Conservation (phyloP, 1,140 invertebrate species). For the Drosophila sucinea region DNA sequence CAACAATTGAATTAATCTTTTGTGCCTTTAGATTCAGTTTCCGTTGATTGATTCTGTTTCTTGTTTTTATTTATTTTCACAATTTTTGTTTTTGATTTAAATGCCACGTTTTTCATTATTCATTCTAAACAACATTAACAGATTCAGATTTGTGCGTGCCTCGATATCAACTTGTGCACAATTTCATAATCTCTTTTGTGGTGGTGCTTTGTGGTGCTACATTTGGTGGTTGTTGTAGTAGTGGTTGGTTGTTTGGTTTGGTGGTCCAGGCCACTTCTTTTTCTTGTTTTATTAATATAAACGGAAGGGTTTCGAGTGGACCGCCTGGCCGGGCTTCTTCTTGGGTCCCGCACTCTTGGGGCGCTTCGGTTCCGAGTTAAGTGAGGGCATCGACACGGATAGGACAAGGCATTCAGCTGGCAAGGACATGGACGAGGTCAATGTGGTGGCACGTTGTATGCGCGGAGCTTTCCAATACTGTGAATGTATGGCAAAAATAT, state of each 20-base stretch:
- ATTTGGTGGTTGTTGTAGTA: constrained; percentile 39
- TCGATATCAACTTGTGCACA: constrained; percentile 50
- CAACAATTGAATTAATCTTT: background rate
- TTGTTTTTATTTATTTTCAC: constrained; percentile 57
- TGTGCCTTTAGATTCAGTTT: constrained; percentile 8
- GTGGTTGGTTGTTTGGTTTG: constrained; percentile 29
- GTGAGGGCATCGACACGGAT: constrained; percentile 81
- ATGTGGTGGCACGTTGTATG: constrained; percentile 77
- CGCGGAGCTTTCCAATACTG: constrained; percentile 80
- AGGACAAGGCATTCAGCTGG: constrained; percentile 82
- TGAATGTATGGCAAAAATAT: constrained; percentile 11
- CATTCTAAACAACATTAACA: constrained; percentile 66
- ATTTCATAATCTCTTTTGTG: constrained; percentile 42
- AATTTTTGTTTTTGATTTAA: constrained; percentile 68
- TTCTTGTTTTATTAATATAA: constrained; percentile 58
- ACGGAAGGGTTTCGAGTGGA: constrained; percentile 81
- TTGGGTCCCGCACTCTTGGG: constrained; percentile 80
- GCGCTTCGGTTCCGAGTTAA: constrained; percentile 73
- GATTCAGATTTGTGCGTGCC: constrained; percentile 36
- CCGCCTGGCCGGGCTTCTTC: constrained; percentile 74
- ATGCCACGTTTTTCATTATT: constrained; percentile 69
- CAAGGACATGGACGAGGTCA: constrained; percentile 82
- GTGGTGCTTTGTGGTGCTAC: constrained; percentile 54
- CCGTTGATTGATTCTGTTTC: constrained; percentile 34
- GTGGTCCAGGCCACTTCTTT: background rate